A percentile compares a stretch with the other conserved stretches of the same genome.
Conservation (phyloP, 2,797 vertebrate species). For the Cebuella pygmaea region DNA sequence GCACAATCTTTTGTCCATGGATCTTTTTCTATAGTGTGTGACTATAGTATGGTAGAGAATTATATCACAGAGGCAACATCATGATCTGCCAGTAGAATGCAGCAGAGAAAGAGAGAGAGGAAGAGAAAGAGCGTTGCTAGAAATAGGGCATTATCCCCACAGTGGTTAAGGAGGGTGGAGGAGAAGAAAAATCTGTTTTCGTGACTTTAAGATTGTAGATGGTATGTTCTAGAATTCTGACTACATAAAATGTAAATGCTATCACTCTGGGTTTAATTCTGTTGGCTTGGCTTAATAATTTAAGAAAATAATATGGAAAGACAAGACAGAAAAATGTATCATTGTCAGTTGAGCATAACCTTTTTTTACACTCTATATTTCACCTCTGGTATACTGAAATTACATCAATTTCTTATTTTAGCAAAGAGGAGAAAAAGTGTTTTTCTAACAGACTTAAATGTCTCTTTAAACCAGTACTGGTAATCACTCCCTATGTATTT, state of each 20-base stretch:
- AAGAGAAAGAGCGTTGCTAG: background rate
- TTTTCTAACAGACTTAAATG: background rate
- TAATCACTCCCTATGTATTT: background rate
- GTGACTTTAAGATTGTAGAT: background rate
- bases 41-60: background rate
- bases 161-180: background rate
- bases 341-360: background rate
- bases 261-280: background rate
- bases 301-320: background rate
- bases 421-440: background rate
- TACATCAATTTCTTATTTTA: conserved; percentile 37
- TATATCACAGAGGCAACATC: background rate
- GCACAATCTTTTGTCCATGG: background rate
- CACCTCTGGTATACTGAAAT: background rate
- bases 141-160: background rate
- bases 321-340: background rate
- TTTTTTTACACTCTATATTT: conserved; percentile 34
- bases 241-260: conserved; percentile 8
- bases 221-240: background rate
- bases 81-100: background rate
- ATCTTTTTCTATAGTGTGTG: background rate
- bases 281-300: conserved; percentile 22
- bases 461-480: background rate
- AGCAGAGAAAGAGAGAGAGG: background rate
- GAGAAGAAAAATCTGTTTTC: conserved; percentile 17